Evolutionary conservation across 2,888 invertebrate genomes (phyloP), one percentile per base, ranked within the genome.

Genomic region (Drosophila silvestris): DNA sequence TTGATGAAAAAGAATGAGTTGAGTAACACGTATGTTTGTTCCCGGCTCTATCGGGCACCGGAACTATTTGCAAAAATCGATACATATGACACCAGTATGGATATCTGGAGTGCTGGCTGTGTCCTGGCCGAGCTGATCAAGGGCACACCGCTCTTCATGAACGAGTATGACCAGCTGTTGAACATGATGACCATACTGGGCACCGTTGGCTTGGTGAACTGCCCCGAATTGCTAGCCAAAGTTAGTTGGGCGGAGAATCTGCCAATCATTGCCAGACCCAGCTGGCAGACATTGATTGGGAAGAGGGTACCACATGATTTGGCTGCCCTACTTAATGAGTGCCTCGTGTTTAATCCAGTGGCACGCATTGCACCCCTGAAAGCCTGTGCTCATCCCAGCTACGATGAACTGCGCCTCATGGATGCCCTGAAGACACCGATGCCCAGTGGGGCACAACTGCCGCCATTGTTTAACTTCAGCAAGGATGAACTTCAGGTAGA

Each of bases 1-100:
- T 97, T 97, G 93, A 95, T 99, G 90, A 97, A 98, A 85, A 96
- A 96, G 91, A 97, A 98, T 85, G 98, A 98, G 94, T 97, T 98
- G 35, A 99, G 98, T 94, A 98, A 99, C 73, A 99, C 98, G 79
- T 99, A 99, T 95, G 99, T 99, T 91, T 99, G 99, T 94, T 99
- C 99, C 93, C 97, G 98, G 89, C 98, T 98, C 94, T 99, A 99
- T 94, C 96, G 99, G 91, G 99, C 99, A 85, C 99, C 99, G 51
- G 99, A 99, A 95, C 96, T 99, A 92, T 99, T 99, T 94, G 99
- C 99, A 94, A 99, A 99, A 93, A 98, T 99, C 93, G 98, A 97
- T 90, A 97, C 97, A 94, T 99, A 99, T 94, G 97, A 97, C 86
- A 98, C 97, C 91, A 97, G 97, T 95, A 98, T 98, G 92, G 98